Percentiles rank a stretch among this genome's conserved stretches.
These are phyloP conservation scores for Xyliphius kryptos DNA, from an alignment of 2,113 vertebrate species.

Conservation along the genomic window DNA sequence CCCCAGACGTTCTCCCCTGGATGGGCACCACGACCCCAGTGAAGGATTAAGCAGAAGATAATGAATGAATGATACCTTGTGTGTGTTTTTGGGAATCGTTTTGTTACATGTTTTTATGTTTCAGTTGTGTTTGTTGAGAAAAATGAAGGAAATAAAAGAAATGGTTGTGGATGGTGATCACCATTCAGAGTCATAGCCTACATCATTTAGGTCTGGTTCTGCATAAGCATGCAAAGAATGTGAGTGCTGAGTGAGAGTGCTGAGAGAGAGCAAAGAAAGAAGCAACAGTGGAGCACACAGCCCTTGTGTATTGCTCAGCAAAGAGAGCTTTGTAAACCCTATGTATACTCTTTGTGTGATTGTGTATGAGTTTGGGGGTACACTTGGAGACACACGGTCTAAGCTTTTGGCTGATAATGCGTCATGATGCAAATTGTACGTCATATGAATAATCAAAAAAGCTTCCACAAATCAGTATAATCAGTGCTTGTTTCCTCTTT, in stretches of 20 bases:
- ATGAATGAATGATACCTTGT: no score
- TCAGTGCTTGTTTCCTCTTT: no score
- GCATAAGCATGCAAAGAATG: slow-evolving; percentile 12
- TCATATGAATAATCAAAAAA: slow-evolving; percentile 32
- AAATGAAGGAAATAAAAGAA: no score
- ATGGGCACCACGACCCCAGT: no score
- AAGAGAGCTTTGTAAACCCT: slow-evolving; percentile 31
- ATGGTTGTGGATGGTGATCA: background rate
- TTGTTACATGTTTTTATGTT: no score
- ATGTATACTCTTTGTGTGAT: slow-evolving; percentile 18
- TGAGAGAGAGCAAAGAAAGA: slow-evolving; percentile 13
- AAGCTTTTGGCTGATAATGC: slow-evolving; percentile 21
- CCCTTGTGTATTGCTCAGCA: slow-evolving; percentile 12
- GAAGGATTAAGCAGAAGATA: no score
- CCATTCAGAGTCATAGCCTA: background rate
- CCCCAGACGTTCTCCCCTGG: no score
- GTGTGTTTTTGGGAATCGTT: no score
- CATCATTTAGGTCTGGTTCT: slow-evolving; percentile 8
- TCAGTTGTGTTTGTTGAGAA: no score
- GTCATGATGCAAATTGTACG: slow-evolving; percentile 21
- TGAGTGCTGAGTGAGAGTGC: slow-evolving; percentile 6
- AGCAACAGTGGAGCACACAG: slow-evolving; percentile 3
- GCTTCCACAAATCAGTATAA: no score
- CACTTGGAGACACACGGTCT: background rate
- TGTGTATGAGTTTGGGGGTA: slow-evolving; percentile 23